A percentile compares a stretch with the other conserved stretches of the same genome.
Evolutionary conservation across 2,888 invertebrate genomes (phyloP).

Genomic region (Pyrrhia umbra): DNA sequence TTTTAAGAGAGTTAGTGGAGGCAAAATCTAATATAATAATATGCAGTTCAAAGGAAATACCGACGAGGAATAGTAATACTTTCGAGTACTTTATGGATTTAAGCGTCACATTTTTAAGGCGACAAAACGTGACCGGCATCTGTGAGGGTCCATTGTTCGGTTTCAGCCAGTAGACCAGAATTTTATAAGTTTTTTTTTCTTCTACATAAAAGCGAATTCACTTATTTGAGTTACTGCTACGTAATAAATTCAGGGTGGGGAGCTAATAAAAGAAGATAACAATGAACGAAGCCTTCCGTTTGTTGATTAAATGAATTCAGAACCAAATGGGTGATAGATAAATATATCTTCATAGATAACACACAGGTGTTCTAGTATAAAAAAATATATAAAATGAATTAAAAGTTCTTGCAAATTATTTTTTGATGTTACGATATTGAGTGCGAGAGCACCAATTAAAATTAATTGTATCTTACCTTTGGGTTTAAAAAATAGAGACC

Average conservation of each 20-base stretch:
- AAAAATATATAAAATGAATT: conserved; percentile 8
- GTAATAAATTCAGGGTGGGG: conserved; percentile 81
- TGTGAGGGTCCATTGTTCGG: conserved; percentile 82
- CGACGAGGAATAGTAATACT: conserved; percentile 85
- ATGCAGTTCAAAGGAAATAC: conserved; percentile 84
- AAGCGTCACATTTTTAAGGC: conserved; percentile 88
- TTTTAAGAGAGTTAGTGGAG: conserved; percentile 54
- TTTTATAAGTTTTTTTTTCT: conserved; percentile 78
- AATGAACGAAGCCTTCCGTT: conserved; percentile 77
- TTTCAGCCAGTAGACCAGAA: conserved; percentile 79
- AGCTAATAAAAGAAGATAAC: conserved; percentile 79
- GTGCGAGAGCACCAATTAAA: conserved; percentile 36
- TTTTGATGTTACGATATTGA: conserved; percentile 21
- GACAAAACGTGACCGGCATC: conserved; percentile 86
- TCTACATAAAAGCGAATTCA: conserved; percentile 83
- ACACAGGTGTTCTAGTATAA: conserved; percentile 3
- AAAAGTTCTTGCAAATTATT: conserved; percentile 24
- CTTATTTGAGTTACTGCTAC: conserved; percentile 84
- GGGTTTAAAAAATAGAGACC: conserved; percentile 28
- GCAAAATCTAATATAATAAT: conserved; percentile 81
- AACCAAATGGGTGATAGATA: conserved; percentile 43
- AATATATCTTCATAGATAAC: conserved; percentile 19
- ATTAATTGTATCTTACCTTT: conserved; percentile 34
- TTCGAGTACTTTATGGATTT: conserved; percentile 87
- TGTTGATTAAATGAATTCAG: conserved; percentile 76